Conservation (phyloP, 2,113 vertebrate genomes). For the Eudyptes chrysolophus region DNA sequence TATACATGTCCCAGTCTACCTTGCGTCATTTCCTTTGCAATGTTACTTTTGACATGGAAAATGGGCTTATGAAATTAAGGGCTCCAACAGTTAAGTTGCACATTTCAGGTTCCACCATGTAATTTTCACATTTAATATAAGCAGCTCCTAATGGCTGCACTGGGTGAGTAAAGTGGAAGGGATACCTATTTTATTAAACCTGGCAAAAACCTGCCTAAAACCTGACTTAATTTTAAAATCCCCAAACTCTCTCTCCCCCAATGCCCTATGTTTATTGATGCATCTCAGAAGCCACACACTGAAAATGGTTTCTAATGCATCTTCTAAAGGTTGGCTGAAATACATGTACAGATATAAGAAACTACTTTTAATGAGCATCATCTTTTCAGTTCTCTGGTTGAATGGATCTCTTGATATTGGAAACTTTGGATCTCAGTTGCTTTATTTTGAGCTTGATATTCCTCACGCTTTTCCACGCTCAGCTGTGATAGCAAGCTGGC, state of each 20-base stretch:
- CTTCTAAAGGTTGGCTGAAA: not conserved
- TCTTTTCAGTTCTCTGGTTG: not conserved
- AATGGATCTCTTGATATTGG: not conserved
- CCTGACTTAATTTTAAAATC: not conserved
- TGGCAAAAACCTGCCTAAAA: not conserved
- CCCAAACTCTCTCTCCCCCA: not conserved
- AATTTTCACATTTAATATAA: not conserved
- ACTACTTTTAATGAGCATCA: not conserved
- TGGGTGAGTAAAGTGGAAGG: not conserved
- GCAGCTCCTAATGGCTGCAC: not conserved
- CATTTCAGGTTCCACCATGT: not conserved
- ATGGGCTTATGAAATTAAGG: not conserved
- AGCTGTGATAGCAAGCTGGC: not conserved
- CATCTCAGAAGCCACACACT: not conserved
- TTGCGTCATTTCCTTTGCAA: not conserved
- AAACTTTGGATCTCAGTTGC: not conserved
- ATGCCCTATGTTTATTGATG: not conserved
- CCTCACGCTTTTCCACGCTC: not conserved
- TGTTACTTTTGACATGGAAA: not conserved
- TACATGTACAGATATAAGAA: not conserved
- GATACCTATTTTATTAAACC: not conserved
- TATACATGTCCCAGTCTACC: not conserved
- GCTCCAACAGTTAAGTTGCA: not conserved
- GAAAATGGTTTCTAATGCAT: not conserved
- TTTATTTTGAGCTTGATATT: not conserved